phyloP scores from a whole-genome alignment of 37 sponge, comb jelly and placozoan genomes.

The Beroe forskalii region DNA sequence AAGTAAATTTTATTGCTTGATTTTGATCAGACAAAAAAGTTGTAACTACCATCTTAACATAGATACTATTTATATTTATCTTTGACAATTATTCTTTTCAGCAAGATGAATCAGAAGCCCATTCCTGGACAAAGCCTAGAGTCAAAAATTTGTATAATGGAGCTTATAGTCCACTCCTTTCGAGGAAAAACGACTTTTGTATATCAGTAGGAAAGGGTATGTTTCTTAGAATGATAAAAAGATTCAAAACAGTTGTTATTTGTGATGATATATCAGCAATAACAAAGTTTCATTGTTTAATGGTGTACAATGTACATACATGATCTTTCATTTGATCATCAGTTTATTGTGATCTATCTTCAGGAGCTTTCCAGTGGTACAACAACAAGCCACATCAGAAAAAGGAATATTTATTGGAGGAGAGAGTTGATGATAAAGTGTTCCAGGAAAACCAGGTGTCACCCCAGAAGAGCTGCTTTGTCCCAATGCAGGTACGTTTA shows the following conservation, averaged over 20 bases:
- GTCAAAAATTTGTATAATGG: not conserved
- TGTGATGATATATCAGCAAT: too few species aligned
- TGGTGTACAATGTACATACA: not conserved
- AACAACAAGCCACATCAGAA: not conserved
- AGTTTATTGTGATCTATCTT: too few species aligned
- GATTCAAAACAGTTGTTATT: too few species aligned
- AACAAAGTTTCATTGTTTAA: not conserved
- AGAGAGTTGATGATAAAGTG: not conserved
- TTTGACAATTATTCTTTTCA: too few species aligned
- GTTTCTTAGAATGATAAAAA: too few species aligned
- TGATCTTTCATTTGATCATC: too few species aligned
- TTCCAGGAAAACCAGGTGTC: not conserved
- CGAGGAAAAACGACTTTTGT: not conserved
- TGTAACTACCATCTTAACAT: too few species aligned
- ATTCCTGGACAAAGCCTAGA: not conserved
- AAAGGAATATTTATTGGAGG: not conserved
- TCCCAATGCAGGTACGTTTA: not conserved
- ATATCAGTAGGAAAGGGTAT: not conserved
- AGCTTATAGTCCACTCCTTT: not conserved
- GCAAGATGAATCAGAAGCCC: not conserved
- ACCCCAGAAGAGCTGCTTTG: not conserved
- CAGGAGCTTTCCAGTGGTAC: not conserved
- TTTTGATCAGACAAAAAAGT: too few species aligned
- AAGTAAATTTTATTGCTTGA: too few species aligned
- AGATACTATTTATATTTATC: too few species aligned